These are phyloP conservation scores for Sinella curviseta DNA, from an alignment of 1,140 invertebrate genomes.

Conservation along the genomic window DNA sequence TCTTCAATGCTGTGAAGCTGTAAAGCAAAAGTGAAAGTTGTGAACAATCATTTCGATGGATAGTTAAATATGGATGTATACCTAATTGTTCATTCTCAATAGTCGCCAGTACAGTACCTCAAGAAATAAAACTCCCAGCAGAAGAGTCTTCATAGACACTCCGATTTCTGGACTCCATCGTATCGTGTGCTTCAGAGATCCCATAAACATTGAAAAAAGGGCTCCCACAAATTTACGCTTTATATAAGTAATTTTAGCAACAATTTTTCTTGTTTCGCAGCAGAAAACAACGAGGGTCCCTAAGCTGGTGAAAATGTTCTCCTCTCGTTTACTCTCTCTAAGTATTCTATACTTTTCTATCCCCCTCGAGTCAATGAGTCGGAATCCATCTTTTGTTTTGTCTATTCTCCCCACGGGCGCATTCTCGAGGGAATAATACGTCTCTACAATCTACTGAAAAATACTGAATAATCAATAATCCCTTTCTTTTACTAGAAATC, in stretches of 20 bases:
- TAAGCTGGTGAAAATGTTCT: neutral
- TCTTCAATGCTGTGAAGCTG: neutral
- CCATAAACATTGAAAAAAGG: neutral
- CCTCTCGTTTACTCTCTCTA: neutral
- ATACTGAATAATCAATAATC: neutral
- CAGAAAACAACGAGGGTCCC: neutral
- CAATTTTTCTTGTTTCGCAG: neutral
- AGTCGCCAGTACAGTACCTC: neutral
- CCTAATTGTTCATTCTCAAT: neutral
- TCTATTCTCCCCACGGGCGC: neutral
- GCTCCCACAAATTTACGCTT: neutral
- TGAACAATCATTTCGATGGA: too few relatives aligned
- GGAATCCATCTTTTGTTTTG: neutral
- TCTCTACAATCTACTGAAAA: constrained; percentile 18
- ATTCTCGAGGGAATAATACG: neutral
- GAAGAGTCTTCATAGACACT: neutral
- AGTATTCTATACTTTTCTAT: neutral
- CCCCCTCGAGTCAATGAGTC: neutral
- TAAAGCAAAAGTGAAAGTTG: neutral
- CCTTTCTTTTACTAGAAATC: neutral
- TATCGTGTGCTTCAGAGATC: neutral
- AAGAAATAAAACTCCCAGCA: neutral
- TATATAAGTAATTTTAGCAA: neutral
- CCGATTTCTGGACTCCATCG: neutral
- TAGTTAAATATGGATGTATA: neutral